Evolutionary conservation across 1,140 invertebrate species (phyloP), one percentile per base, ranked within the genome.

Genomic region (Caenorhabditis inopinata): DNA sequence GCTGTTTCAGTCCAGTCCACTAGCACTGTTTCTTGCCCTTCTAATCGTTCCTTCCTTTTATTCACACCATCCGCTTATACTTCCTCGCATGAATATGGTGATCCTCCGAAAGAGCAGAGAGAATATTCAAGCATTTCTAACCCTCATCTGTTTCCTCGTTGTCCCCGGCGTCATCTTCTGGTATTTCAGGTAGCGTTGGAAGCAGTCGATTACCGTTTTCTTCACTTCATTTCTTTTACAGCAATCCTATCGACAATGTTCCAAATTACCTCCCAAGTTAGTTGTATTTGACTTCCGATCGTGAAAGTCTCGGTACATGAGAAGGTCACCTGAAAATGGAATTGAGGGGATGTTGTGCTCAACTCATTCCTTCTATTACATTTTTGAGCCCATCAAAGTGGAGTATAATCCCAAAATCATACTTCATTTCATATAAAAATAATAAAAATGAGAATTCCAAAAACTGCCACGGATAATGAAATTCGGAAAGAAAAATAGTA

Each of bases 51-150:
- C 12, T 51, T 51, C 48, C n/a, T 3, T 6, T 51, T 51, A 7
- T 23, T 6, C 27, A 68, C n/a, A 32, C 51, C 29, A 25, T 32
- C 25, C 25, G 51, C 14, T 58, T 58, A 12, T 42, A 18, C 6
- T 42, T 42, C 32, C 51, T 32, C 51, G 27, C 51, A n/a, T n/a
- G 38, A 68, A 68, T 21, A 68, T 68, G 58, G 38, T 68, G 58
- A 68, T 68, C n/a, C 29, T 38, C 38, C 58, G 58, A 38, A 35
- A 32, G 38, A 68, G 38, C 58, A 68, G 38, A 68, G 2, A 32
- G 38, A 68, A 32, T 68, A 18, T 68, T 68, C 58, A 68, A 21
- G 38, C 38, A 38, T 68, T 68, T 68, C 38, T 68, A 4, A n/a
- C 38, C 11, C 32, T 68, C 9, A 68, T 68, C 32, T 38, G 32